Percentiles rank a stretch among this genome's conserved stretches.
phyloP scores from a whole-genome alignment of 2,888 invertebrate species.

The Troides helena region DNA sequence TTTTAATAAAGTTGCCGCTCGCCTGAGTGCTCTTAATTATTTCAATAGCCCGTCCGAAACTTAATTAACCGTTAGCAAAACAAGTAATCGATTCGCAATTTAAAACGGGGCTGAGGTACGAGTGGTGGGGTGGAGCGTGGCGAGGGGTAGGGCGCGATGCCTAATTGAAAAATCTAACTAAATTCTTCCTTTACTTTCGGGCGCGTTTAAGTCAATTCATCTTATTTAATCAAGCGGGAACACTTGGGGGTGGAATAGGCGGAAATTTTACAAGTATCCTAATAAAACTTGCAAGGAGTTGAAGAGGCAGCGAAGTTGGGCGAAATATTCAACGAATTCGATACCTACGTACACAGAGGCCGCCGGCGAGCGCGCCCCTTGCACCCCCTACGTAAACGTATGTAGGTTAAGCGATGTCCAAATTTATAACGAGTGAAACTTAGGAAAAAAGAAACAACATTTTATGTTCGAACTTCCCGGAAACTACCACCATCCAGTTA shows the following conservation, averaged over 20 bases:
- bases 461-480: too few species aligned
- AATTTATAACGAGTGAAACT: too few species aligned
- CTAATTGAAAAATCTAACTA: constrained; percentile 48
- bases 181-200: constrained; percentile 42
- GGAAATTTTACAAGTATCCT: constrained; percentile 79
- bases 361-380: constrained; percentile 16
- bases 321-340: constrained; percentile 69
- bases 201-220: constrained; percentile 71
- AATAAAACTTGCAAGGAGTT: constrained; percentile 75
- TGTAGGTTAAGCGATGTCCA: neutral
- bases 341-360: constrained; percentile 47
- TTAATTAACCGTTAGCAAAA: constrained; percentile 41
- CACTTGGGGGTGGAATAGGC: constrained; percentile 68
- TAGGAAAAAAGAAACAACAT: too few species aligned
- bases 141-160: constrained; percentile 22
- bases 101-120: constrained; percentile 28
- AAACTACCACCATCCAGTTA: too few species aligned
- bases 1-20: constrained; percentile 25
- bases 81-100: constrained; percentile 42
- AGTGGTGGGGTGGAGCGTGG: too few species aligned
- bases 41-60: constrained; percentile 41
- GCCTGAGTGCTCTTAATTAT: constrained; percentile 39
- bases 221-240: constrained; percentile 76
- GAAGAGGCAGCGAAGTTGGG: constrained; percentile 56
- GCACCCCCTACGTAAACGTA: too few species aligned